Base-by-base conservation (phyloP, 1,140 invertebrate species). In the Lasioglossum albipes region DNA sequence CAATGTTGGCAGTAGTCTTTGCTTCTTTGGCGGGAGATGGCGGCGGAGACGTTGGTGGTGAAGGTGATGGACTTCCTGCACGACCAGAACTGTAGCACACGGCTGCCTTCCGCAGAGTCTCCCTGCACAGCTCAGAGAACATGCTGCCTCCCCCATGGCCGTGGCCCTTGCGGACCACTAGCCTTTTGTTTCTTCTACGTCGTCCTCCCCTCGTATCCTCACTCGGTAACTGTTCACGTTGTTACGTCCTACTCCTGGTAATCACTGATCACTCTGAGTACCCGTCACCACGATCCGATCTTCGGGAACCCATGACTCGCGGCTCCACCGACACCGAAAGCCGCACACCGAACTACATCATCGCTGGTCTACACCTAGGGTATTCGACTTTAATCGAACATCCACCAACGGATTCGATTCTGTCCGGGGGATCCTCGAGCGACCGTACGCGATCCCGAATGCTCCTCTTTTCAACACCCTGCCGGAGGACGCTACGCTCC, bases 111-210 rank as follows among this genome's bases (percentile, higher is more conserved):
- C 94, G 94, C 90, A 95, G 92, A 82, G 94, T 95, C 93, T 95
- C 94, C 89, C 94, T 94, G 91, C 94, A 95, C 88, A 95, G 93
- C 92, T 95, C 94, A 88, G 94, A 95, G 92, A 95, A 95, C 94
- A 95, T 95, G 84, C 89, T 92, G 90, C 87, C 90, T 92, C 89
- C 92, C 90, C 94, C 93, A 94, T 93, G 92, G 91, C 91, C 90
- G 76, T 79, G 88, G 89, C 89, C 92, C 88, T 88, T 84, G 82
- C 88, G 90, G 89, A 93, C 90, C 89, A 83, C 81, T 75, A 27
- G 49, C 41, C 41, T 52, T 69, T n/a, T 57, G 54, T 77, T 59
- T 73, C 66, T 79, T 70, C 81, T 77, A 42, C 72, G 73, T 76
- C 20, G 36, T 36, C 36, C 36, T 36, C 36, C 36, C 0, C 36